These are phyloP conservation scores for Diabrotica virgifera DNA, from an alignment of 1,140 invertebrate genomes.

Conservation along the genomic window DNA sequence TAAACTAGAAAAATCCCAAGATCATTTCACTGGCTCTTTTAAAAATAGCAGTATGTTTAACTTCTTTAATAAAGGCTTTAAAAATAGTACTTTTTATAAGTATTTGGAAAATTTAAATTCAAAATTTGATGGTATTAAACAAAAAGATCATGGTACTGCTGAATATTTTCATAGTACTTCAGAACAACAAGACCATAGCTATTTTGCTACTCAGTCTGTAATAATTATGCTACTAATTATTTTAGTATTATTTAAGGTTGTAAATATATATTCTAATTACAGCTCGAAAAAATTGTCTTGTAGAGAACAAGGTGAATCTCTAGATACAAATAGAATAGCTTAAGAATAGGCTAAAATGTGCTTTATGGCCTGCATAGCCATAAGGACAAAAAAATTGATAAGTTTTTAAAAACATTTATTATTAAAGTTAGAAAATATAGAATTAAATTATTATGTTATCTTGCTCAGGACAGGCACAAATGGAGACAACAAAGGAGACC, in stretches of 20 bases:
- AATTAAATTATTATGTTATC: no score
- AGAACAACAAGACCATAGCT: background rate
- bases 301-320: background rate
- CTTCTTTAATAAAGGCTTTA: slow-evolving; percentile 16
- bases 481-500: no score
- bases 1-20: background rate
- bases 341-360: no score
- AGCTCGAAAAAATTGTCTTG: background rate
- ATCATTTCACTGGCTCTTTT: background rate
- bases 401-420: no score
- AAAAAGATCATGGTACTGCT: background rate
- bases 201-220: background rate
- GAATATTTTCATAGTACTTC: background rate
- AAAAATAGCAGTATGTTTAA: slow-evolving; percentile 9
- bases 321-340: no score
- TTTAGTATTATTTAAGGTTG: background rate
- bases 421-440: no score
- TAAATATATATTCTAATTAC: background rate
- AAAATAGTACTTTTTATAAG: slow-evolving; percentile 13
- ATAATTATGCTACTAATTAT: background rate
- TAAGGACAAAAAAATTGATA: no score
- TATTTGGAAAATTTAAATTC: slow-evolving; percentile 1
- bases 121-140: background rate
- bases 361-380: no score
- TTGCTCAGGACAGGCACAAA: no score